A percentile compares a stretch with the other conserved stretches of the same genome.
phyloP scores from a whole-genome alignment of 2,113 vertebrate genomes.

The Pelecanus crispus region DNA sequence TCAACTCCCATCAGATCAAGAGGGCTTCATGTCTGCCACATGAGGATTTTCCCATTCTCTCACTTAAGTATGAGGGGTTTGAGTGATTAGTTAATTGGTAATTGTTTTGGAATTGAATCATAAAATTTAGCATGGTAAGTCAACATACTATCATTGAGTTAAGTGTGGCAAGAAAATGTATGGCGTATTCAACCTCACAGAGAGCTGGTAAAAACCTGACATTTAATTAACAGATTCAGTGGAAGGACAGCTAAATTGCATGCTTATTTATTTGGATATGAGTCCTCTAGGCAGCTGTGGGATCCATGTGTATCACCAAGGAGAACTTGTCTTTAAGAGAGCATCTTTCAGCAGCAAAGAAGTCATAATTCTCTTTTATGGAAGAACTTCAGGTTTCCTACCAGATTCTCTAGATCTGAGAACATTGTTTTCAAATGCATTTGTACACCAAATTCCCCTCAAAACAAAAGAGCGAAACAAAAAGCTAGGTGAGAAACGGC shows the following conservation, averaged over 20 bases:
- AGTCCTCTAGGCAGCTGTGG: neutral
- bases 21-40: neutral
- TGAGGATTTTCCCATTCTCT: neutral
- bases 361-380: neutral
- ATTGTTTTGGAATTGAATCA: neutral
- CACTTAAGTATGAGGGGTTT: neutral
- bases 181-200: neutral
- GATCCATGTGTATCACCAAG: neutral
- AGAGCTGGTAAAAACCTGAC: neutral
- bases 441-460: neutral
- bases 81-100: neutral
- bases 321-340: neutral
- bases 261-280: neutral
- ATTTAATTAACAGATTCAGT: neutral
- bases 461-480: neutral
- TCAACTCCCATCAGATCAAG: neutral
- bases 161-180: neutral
- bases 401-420: neutral
- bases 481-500: neutral
- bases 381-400: neutral
- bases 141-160: neutral
- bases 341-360: neutral
- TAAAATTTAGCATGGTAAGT: neutral
- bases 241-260: neutral
- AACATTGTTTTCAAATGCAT: neutral